phyloP scores from a whole-genome alignment of 2,113 vertebrate species.

The Colius striatus region DNA sequence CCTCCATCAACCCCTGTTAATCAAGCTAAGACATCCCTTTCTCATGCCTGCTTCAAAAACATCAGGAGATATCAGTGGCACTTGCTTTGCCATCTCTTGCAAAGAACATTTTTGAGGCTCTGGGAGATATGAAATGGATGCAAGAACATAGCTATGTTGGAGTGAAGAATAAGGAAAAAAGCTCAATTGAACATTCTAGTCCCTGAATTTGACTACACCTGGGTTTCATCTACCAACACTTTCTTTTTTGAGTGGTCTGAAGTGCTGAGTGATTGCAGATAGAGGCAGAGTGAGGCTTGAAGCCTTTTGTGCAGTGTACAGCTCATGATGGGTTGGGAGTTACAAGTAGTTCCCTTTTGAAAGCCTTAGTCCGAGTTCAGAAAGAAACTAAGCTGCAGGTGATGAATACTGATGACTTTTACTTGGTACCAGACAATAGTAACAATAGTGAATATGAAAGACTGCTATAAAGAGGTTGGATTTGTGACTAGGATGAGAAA shows the following conservation, averaged over 20 bases:
- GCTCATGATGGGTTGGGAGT: conserved; percentile 47
- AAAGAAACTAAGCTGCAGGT: conserved; percentile 47
- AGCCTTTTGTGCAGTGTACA: conserved; percentile 1
- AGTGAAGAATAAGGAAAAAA: conserved; percentile 29
- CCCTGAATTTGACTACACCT: neutral
- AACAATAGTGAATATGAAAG: conserved; percentile 47
- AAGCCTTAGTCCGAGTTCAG: conserved; percentile 44
- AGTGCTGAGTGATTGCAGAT: conserved; percentile 46
- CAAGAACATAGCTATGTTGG: neutral
- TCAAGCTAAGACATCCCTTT: conserved; percentile 9
- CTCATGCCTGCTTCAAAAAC: conserved; percentile 19
- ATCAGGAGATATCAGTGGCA: neutral
- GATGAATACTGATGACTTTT: conserved; percentile 51
- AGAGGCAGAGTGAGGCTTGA: conserved; percentile 40
- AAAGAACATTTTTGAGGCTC: neutral
- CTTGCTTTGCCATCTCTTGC: conserved; percentile 10
- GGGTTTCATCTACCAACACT: conserved; percentile 2
- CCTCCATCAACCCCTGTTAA: neutral
- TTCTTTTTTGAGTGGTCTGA: conserved; percentile 40
- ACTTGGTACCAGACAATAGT: conserved; percentile 50
- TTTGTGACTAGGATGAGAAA: conserved; percentile 40
- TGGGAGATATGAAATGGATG: neutral
- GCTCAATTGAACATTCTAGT: conserved; percentile 49
- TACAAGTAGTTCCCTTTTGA: conserved; percentile 46
- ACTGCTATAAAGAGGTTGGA: conserved; percentile 28